A percentile compares a stretch with the other conserved stretches of the same genome.
These are phyloP conservation scores for Cheiracanthium punctorium DNA, from an alignment of 2,888 invertebrate genomes.

Conservation along the genomic window DNA sequence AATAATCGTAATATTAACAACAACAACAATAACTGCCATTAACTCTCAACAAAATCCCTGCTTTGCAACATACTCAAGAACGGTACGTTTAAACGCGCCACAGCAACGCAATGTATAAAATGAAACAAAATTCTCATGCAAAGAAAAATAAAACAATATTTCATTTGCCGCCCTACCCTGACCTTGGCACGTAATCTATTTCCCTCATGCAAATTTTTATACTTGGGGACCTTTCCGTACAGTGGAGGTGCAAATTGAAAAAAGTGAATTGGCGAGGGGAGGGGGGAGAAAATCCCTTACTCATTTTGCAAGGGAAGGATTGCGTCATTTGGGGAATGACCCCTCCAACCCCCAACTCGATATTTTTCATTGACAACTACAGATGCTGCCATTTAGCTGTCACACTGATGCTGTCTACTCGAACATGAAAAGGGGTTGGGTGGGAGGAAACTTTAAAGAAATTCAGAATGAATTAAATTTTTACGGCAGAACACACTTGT, in stretches of 20 bases:
- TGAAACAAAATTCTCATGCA: too few species aligned
- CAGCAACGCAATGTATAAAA: too few species aligned
- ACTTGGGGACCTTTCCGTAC: neutral
- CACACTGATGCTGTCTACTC: neutral
- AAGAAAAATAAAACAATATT: too few species aligned
- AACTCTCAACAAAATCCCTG: too few species aligned
- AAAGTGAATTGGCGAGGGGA: too few species aligned
- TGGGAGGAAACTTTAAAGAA: too few species aligned
- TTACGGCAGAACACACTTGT: neutral
- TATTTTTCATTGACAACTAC: slow-evolving; percentile 59
- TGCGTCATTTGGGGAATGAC: slow-evolving; percentile 57
- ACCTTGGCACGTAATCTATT: neutral
- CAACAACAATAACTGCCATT: too few species aligned
- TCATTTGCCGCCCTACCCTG: neutral
- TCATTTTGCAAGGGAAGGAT: slow-evolving; percentile 20
- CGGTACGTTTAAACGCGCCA: too few species aligned
- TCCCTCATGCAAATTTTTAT: slow-evolving; percentile 2
- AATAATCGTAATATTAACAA: too few species aligned
- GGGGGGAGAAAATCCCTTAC: neutral
- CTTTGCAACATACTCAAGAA: too few species aligned
- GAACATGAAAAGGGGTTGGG: neutral
- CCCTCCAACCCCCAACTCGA: slow-evolving; percentile 11
- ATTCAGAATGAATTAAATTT: neutral
- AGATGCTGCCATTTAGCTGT: slow-evolving; percentile 46
- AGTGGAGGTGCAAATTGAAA: slow-evolving; percentile 3